Evolutionary conservation across 2,113 vertebrate species (phyloP).

Genomic region (Xiphorhynchus elegans): DNA sequence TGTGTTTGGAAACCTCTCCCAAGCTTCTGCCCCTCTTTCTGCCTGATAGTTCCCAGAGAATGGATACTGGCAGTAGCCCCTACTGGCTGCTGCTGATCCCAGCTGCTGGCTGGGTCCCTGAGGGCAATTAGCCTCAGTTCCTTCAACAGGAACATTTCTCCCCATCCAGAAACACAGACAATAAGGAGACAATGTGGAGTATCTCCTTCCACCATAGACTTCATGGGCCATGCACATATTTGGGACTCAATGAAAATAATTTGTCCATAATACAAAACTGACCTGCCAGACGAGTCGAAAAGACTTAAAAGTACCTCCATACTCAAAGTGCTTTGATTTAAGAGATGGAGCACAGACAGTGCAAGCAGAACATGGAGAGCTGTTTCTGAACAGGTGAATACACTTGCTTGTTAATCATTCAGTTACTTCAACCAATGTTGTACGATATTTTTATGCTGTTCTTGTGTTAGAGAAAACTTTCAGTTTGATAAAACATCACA

Average conservation of each 20-base stretch:
- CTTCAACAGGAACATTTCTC: not conserved
- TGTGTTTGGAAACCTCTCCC: not conserved
- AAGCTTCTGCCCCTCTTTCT: not conserved
- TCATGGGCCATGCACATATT: rapidly evolving
- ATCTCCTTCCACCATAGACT: not conserved
- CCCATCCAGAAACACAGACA: not conserved
- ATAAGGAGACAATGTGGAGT: not conserved
- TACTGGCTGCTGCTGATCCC: not conserved
- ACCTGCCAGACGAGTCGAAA: not conserved
- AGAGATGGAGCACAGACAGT: not conserved
- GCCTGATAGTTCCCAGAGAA: not conserved
- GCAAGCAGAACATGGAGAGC: not conserved
- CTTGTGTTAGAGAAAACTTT: conserved; percentile 43
- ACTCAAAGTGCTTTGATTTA: not conserved
- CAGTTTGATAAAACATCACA: conserved; percentile 65
- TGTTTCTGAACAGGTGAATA: conserved; percentile 35
- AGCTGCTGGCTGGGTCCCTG: not conserved
- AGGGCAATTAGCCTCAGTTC: not conserved
- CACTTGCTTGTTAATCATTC: conserved; percentile 49
- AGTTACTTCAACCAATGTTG: not conserved
- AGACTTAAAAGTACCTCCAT: not conserved
- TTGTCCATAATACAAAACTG: not conserved
- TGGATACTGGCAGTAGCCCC: not conserved
- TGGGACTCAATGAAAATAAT: not conserved
- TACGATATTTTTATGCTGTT: conserved; percentile 17